phyloP scores from a whole-genome alignment of 2,113 vertebrate species.

The Pelusios castaneus region DNA sequence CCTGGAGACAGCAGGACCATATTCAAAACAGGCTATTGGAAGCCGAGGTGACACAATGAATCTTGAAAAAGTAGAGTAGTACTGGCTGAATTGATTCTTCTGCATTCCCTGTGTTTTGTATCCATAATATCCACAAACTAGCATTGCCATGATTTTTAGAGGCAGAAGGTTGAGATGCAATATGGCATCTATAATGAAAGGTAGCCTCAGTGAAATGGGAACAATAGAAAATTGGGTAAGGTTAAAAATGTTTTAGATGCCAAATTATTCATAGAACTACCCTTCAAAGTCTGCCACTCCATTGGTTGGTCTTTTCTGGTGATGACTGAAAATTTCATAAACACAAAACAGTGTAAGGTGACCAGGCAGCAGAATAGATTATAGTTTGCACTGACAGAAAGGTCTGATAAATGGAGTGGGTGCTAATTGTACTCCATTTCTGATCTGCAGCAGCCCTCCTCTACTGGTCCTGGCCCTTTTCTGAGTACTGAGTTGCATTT shows the following conservation, averaged over 20 bases:
- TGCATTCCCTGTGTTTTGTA: conserved; percentile 55
- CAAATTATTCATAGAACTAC: neutral
- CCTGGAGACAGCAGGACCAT: conserved; percentile 36
- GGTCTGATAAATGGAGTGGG: conserved; percentile 35
- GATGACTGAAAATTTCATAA: neutral
- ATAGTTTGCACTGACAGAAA: conserved; percentile 11
- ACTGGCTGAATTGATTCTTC: conserved; percentile 60
- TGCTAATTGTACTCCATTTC: neutral
- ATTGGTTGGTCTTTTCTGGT: conserved; percentile 14
- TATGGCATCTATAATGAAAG: conserved; percentile 44
- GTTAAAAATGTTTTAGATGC: conserved; percentile 19
- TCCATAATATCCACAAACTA: conserved; percentile 48
- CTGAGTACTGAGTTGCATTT: neutral
- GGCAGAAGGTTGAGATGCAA: conserved; percentile 51
- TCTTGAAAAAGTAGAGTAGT: conserved; percentile 44
- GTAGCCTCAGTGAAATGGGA: conserved; percentile 29
- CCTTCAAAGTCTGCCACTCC: conserved; percentile 36
- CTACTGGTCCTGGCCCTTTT: neutral
- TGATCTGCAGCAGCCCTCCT: neutral
- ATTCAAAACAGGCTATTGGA: conserved; percentile 46
- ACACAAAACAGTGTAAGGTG: neutral
- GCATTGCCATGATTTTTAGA: conserved; percentile 57
- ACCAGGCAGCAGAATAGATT: conserved; percentile 28
- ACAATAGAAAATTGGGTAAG: conserved; percentile 33
- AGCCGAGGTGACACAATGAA: conserved; percentile 57